Conservation (phyloP, 2,888 invertebrate genomes). For the Synergus gifuensis region DNA sequence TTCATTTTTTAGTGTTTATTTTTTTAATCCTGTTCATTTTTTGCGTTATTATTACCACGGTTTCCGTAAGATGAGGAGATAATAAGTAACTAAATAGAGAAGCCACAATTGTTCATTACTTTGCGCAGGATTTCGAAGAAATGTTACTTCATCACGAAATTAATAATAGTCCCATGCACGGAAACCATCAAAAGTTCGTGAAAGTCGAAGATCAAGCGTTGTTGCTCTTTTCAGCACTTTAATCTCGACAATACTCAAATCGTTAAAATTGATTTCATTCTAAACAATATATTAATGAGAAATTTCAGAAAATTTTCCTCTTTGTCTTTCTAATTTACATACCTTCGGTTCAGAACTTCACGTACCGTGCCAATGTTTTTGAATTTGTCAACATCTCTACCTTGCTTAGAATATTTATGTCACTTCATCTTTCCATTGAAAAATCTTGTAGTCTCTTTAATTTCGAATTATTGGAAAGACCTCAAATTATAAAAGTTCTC, state of each 20-base stretch:
- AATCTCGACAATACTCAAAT: background rate
- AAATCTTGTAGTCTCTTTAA: too few species aligned
- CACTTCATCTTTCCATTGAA: too few species aligned
- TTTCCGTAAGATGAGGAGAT: background rate
- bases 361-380: too few species aligned
- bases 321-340: too few species aligned
- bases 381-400: too few species aligned
- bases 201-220: slow-evolving; percentile 17
- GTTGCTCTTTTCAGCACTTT: background rate
- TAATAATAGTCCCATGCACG: slow-evolving; percentile 13
- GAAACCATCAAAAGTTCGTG: slow-evolving; percentile 22
- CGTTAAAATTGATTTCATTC: background rate
- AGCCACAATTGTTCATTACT: slow-evolving; percentile 37
- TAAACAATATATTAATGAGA: background rate
- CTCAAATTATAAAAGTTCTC: too few species aligned
- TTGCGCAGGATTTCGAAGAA: background rate
- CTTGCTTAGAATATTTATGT: too few species aligned
- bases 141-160: slow-evolving; percentile 12
- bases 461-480: too few species aligned
- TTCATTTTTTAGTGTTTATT: background rate
- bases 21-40: background rate
- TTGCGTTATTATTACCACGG: background rate
- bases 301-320: too few species aligned
- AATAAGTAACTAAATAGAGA: slow-evolving; percentile 28
- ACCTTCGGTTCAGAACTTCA: too few species aligned